A percentile compares a stretch with the other conserved stretches of the same genome.
These are phyloP conservation scores for Teleogryllus oceanicus DNA, from an alignment of 2,888 invertebrate genomes.

Conservation along the genomic window DNA sequence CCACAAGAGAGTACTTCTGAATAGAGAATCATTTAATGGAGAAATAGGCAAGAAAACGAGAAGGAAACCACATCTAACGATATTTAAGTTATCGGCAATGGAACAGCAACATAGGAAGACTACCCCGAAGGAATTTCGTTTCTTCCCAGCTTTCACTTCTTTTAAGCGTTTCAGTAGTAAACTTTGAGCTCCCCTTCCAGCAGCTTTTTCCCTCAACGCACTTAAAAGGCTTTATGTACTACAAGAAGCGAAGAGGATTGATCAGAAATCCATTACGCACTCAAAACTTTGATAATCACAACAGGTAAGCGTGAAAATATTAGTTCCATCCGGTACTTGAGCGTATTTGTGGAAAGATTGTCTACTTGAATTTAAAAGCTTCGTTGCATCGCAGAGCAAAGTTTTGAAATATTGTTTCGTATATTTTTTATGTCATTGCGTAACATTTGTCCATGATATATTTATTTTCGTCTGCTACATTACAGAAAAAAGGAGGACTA, in stretches of 20 bases:
- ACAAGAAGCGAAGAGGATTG: not conserved
- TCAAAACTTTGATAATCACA: not conserved
- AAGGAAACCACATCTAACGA: too few relatives aligned
- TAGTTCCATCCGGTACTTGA: not conserved
- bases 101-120: not conserved
- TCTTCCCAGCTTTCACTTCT: not conserved
- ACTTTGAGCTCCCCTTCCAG: not conserved
- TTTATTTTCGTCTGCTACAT: too few relatives aligned
- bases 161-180: not conserved
- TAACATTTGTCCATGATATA: too few relatives aligned
- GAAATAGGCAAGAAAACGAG: too few relatives aligned
- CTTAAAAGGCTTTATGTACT: not conserved
- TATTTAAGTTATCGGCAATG: not conserved
- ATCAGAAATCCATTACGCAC: conserved; percentile 6
- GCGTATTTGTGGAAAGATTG: too few relatives aligned
- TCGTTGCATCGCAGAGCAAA: too few relatives aligned
- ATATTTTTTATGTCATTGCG: too few relatives aligned
- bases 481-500: too few relatives aligned
- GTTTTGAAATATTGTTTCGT: too few relatives aligned
- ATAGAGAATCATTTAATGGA: too few relatives aligned
- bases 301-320: not conserved
- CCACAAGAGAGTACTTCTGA: too few relatives aligned
- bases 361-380: too few relatives aligned
- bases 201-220: not conserved
- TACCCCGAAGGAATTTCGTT: not conserved